These are phyloP conservation scores for Chrysomela aeneicollis DNA, from an alignment of 2,888 invertebrate genomes.

Conservation along the genomic window DNA sequence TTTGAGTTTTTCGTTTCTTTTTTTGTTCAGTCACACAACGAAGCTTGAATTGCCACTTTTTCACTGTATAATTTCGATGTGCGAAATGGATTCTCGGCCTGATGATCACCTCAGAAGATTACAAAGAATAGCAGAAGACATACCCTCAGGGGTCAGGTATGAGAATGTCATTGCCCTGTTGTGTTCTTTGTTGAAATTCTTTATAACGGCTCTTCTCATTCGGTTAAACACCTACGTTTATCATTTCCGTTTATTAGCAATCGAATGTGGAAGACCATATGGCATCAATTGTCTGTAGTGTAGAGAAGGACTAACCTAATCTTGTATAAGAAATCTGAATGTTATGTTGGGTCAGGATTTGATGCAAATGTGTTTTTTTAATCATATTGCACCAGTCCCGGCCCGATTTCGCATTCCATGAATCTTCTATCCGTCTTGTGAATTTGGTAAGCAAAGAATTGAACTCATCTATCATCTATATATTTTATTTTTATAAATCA, in stretches of 20 bases:
- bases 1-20: conserved; percentile 17
- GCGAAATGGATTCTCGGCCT: conserved; percentile 22
- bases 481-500: too few species aligned
- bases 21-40: neutral
- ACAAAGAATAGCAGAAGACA: conserved; percentile 44
- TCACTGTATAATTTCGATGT: conserved; percentile 20
- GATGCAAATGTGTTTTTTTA: conserved; percentile 61
- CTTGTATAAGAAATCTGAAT: conserved; percentile 6
- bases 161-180: conserved; percentile 54
- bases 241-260: conserved; percentile 33
- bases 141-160: conserved; percentile 51
- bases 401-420: conserved; percentile 58
- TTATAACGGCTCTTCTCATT: conserved; percentile 50
- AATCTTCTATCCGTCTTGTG: conserved; percentile 8
- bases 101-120: conserved; percentile 34
- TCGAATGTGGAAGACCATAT: conserved; percentile 18
- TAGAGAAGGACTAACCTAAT: too few species aligned
- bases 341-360: conserved; percentile 57
- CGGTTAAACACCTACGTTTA: conserved; percentile 44
- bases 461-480: too few species aligned
- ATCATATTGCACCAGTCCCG: conserved; percentile 65
- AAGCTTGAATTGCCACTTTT: conserved; percentile 11
- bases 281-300: neutral
- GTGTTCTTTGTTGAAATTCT: conserved; percentile 52
- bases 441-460: conserved; percentile 5